These are phyloP conservation scores for Sinocyclocheilus anophthalmus DNA, from an alignment of 2,113 vertebrate species.

Conservation along the genomic window DNA sequence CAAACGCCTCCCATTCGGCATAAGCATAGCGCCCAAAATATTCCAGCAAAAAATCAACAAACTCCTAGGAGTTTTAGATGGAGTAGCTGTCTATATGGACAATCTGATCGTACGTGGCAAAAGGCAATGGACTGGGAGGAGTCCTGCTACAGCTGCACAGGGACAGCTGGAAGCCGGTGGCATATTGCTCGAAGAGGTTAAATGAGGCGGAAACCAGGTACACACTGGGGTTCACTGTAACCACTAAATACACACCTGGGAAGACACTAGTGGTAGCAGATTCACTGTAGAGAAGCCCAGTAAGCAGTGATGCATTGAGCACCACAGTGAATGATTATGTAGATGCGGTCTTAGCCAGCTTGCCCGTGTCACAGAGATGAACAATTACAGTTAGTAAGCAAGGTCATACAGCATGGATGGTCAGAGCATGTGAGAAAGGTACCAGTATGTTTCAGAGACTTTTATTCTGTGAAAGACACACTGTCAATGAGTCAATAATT, in stretches of 20 bases:
- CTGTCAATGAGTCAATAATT: too few relatives aligned
- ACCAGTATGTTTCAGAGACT: too few relatives aligned
- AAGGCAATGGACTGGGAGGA: too few relatives aligned
- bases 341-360: not conserved
- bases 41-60: slow-evolving; percentile 24
- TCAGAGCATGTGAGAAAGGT: too few relatives aligned
- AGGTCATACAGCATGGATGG: too few relatives aligned
- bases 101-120: slow-evolving; percentile 19
- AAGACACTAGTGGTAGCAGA: slow-evolving; percentile 37
- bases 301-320: not conserved
- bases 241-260: slow-evolving; percentile 33
- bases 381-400: too few relatives aligned
- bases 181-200: slow-evolving; percentile 49
- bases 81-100: slow-evolving; percentile 37
- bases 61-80: not conserved
- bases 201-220: slow-evolving; percentile 36
- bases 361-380: not conserved
- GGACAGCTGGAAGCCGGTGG: too few relatives aligned
- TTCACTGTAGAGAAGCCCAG: slow-evolving; percentile 39
- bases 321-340: slow-evolving; percentile 17
- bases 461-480: too few relatives aligned
- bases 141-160: too few relatives aligned
- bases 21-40: slow-evolving; percentile 12
- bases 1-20: not conserved
- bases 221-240: slow-evolving; percentile 9